phyloP scores from a whole-genome alignment of 2,888 invertebrate species.

The Heliothis peltigera region DNA sequence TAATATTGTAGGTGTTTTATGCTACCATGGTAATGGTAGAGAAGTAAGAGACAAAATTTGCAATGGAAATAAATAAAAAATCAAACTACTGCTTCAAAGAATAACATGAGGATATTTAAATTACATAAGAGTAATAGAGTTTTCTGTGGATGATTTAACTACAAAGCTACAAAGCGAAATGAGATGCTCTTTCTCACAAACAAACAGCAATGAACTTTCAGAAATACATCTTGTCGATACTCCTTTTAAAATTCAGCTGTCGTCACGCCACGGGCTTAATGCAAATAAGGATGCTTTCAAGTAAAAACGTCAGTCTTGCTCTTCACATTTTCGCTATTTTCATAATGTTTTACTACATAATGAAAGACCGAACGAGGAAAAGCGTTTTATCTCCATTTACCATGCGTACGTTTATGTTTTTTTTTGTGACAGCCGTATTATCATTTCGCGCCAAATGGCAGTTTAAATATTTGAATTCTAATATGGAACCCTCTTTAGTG shows the following conservation, averaged over 20 bases:
- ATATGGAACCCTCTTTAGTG: slow-evolving; percentile 17
- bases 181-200: neutral
- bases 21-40: too few species aligned
- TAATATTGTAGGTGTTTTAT: too few species aligned
- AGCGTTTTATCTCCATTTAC: slow-evolving; percentile 35
- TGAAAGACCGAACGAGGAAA: slow-evolving; percentile 27
- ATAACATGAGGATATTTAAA: too few species aligned
- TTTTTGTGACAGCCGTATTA: neutral
- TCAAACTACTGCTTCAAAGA: too few species aligned
- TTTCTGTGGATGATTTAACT: neutral
- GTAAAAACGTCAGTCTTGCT: slow-evolving; percentile 23
- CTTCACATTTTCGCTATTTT: slow-evolving; percentile 19
- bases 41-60: too few species aligned
- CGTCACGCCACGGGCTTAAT: slow-evolving; percentile 14
- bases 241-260: slow-evolving; percentile 30
- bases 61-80: too few species aligned
- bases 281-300: slow-evolving; percentile 24
- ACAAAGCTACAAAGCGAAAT: neutral
- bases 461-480: slow-evolving; percentile 16
- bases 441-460: slow-evolving; percentile 2
- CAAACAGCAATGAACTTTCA: slow-evolving; percentile 2
- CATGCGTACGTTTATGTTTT: neutral
- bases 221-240: neutral
- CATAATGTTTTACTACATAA: slow-evolving; percentile 25
- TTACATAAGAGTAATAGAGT: neutral